phyloP scores from a whole-genome alignment of 2,797 vertebrate genomes.

The Pangasius larnaudii region DNA sequence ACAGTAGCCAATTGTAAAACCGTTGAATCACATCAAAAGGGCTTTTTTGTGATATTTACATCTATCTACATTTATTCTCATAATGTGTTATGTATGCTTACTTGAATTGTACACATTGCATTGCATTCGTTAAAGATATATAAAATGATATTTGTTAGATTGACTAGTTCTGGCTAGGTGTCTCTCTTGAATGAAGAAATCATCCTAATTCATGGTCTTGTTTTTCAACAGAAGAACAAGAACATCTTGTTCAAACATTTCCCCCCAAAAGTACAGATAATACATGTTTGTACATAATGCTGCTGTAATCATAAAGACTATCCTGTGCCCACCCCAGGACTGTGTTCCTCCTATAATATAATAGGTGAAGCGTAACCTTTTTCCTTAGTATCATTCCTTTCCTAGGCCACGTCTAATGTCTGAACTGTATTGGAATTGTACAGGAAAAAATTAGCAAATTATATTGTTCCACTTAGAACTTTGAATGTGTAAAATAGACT shows the following conservation, averaged over 20 bases:
- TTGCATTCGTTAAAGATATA: background rate
- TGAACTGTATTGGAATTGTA: background rate
- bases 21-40: background rate
- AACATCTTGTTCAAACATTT: no score
- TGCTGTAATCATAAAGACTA: background rate
- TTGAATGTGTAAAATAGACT: background rate
- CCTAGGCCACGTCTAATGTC: background rate
- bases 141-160: background rate
- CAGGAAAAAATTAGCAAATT: background rate
- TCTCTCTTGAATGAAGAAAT: background rate
- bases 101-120: background rate
- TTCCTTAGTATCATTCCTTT: background rate
- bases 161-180: background rate
- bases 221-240: no score
- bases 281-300: background rate
- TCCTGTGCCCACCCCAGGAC: background rate
- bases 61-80: background rate
- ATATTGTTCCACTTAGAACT: background rate
- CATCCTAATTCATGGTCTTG: background rate
- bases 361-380: background rate
- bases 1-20: background rate
- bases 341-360: background rate
- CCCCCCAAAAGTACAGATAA: no score
- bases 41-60: background rate
- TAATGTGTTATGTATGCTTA: background rate